Conservation (phyloP, 2,888 invertebrate species). For the Syrista parreyssii region DNA sequence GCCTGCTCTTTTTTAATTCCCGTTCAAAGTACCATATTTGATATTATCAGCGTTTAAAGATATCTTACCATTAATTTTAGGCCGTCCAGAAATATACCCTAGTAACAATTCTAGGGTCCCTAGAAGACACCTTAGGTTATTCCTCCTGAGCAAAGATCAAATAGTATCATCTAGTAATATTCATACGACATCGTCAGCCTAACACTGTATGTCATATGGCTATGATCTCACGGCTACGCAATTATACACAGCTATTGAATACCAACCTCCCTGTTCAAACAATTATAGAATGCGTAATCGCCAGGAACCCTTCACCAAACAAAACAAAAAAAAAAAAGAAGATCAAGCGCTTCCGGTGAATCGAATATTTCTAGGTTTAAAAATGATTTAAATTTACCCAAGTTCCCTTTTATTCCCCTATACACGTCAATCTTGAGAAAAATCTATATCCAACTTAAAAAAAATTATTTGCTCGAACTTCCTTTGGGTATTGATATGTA, state of each 20-base stretch:
- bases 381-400: no score
- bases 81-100: not conserved
- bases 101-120: not conserved
- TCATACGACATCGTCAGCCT: not conserved
- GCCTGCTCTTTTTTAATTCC: not conserved
- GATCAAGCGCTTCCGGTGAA: not conserved
- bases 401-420: no score
- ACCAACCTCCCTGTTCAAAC: conserved; percentile 1
- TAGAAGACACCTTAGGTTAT: not conserved
- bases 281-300: conserved; percentile 6
- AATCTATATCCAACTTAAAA: no score
- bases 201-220: conserved; percentile 6
- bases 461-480: no score
- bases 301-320: not conserved
- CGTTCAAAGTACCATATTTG: no score
- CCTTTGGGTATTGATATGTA: no score
- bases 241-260: not conserved
- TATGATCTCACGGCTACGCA: conserved; percentile 4
- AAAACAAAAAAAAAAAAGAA: not conserved
- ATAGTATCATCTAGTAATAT: not conserved
- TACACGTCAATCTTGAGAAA: no score
- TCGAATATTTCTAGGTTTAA: no score
- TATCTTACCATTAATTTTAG: not conserved
- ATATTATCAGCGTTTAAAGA: not conserved
- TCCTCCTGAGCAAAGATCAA: not conserved